These are phyloP conservation scores for Trypoxylon attenuatum DNA, from an alignment of 2,888 invertebrate genomes.

Conservation along the genomic window DNA sequence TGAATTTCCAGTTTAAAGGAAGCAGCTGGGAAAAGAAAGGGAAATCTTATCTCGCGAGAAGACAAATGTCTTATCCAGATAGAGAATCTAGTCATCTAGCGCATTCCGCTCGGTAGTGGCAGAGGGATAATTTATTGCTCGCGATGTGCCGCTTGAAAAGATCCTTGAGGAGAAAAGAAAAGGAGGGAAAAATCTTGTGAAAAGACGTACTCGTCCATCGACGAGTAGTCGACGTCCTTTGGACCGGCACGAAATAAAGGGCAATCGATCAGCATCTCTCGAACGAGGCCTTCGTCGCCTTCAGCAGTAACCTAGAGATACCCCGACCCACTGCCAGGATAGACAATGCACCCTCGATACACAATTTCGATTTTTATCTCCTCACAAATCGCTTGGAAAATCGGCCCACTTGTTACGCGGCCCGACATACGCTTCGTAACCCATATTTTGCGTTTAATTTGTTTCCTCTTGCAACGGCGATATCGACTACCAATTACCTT, in stretches of 20 bases:
- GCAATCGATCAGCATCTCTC: conserved; percentile 36
- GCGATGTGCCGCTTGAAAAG: background rate
- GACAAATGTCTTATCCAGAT: conserved; percentile 6
- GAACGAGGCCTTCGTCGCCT: no score
- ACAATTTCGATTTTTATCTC: background rate
- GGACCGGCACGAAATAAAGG: conserved; percentile 16
- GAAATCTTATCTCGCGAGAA: background rate
- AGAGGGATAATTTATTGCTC: conserved; percentile 34
- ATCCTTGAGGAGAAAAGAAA: no score
- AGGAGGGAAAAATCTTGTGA: conserved; percentile 16
- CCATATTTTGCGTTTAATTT: background rate
- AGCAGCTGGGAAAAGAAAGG: background rate
- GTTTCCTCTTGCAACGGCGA: conserved; percentile 9
- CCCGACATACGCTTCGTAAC: background rate
- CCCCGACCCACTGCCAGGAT: background rate
- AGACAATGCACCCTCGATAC: background rate
- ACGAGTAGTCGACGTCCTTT: conserved; percentile 1
- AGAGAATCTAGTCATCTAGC: conserved; percentile 7
- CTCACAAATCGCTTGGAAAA: background rate
- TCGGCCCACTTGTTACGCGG: background rate
- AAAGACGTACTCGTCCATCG: conserved; percentile 28
- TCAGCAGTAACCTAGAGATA: no score
- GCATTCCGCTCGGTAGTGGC: conserved; percentile 18
- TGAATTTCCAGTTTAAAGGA: conserved; percentile 6
- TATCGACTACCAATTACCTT: conserved; percentile 39